Evolutionary conservation across 2,888 invertebrate species (phyloP), one percentile per base, ranked within the genome.

Genomic region (Ophion ventricosus): DNA sequence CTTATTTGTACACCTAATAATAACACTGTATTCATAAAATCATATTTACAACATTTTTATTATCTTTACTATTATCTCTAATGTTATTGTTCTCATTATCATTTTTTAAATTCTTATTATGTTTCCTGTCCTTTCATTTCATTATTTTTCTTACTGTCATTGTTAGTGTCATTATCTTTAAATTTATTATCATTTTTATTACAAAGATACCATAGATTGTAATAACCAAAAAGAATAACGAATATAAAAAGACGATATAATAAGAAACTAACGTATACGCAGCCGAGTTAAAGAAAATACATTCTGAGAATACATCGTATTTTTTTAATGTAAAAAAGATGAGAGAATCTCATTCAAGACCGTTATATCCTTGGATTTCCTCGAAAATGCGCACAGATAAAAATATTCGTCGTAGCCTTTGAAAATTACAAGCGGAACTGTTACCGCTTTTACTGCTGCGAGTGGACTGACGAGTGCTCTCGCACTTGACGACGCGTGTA

Each of bases 401-500:
- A 11, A 26, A 63, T 35, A 29, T 63, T 57, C 8, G 23, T n/a
- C 10, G 57, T 8, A 8, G 8, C 49, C 49, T 49, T 49, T 49
- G 49, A 49, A 49, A 57, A 23, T 23, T 23, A 23, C 10, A 10
- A 57, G 20, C 20, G 57, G 23, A 57, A 57, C 57, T 57, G 57
- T 57, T 57, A 20, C 4, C 23, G 20, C 57, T 63, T 63, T 63
- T 69, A 59, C 14, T 57, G 54, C 49, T 49, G n/a, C n/a, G 23
- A 76, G 23, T 57, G 14, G 57, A 43, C 43, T 29, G 57, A 57
- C 57, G 67, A 67, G 67, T 76, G 56, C 75, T 85, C 83, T 83
- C 83, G 74, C 75, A 84, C 85, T 82, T 80, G 73, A 78, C 63
- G 78, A 76, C 49, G 82, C 82, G 67, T 63, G 78, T 76, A 81